Percentiles rank a stretch among this genome's conserved stretches.
Conservation (phyloP, 1,140 invertebrate genomes). For the Eciton burchellii region DNA sequence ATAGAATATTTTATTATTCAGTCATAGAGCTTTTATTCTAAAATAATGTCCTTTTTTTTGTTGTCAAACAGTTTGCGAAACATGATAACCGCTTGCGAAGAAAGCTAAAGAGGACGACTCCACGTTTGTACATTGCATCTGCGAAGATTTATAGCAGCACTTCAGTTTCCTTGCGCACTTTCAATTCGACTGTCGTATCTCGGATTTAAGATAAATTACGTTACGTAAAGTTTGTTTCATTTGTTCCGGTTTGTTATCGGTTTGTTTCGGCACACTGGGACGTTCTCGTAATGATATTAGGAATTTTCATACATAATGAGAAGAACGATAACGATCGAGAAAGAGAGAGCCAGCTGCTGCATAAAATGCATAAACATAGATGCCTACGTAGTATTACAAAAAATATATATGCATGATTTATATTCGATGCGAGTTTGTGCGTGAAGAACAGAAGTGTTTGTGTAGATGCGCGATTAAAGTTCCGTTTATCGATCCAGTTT, state of each 20-base stretch:
- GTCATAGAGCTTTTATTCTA: constrained; percentile 78
- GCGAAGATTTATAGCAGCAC: constrained; percentile 54
- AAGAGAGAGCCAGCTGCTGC: constrained; percentile 5
- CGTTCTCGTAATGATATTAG: neutral
- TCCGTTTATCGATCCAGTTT: neutral
- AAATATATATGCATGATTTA: constrained; percentile 38
- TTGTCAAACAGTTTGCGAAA: constrained; percentile 60
- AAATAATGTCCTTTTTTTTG: constrained; percentile 67
- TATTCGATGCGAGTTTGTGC: neutral
- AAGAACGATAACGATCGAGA: no score
- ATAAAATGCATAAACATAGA: neutral
- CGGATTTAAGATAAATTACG: constrained; percentile 55
- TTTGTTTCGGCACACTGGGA: neutral
- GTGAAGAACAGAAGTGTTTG: constrained; percentile 10
- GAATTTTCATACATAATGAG: neutral
- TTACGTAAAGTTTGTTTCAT: constrained; percentile 54
- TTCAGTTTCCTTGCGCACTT: constrained; percentile 55
- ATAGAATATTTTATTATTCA: constrained; percentile 81
- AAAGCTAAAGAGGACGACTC: constrained; percentile 61
- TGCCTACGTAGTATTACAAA: constrained; percentile 18
- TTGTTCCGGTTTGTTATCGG: no score
- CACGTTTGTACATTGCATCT: constrained; percentile 68
- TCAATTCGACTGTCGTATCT: constrained; percentile 66
- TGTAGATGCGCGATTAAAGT: constrained; percentile 14
- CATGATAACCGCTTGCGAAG: constrained; percentile 65